Conservation (phyloP, 2,888 invertebrate genomes). For the Malthinus seriepunctatus region DNA sequence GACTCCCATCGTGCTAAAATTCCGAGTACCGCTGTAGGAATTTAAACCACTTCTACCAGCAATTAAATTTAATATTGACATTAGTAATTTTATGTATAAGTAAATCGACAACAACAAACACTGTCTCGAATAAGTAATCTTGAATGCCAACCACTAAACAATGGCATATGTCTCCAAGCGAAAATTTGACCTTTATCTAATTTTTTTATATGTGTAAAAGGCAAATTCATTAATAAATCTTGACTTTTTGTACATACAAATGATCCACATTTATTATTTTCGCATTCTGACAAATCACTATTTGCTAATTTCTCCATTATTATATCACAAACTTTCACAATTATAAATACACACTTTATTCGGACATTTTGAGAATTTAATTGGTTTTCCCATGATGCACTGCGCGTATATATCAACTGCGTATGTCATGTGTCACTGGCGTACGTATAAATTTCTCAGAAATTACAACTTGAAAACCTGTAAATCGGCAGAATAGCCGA, state of each 20-base stretch:
- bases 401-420: not conserved
- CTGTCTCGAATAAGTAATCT: not conserved
- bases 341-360: not conserved
- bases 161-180: not conserved
- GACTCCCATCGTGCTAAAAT: not conserved
- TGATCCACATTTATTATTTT: too few relatives aligned
- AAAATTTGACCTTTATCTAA: not conserved
- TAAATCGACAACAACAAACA: not conserved
- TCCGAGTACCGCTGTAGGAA: not conserved
- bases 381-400: not conserved
- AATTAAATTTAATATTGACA: not conserved
- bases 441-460: not conserved
- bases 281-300: not conserved
- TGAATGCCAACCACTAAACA: not conserved
- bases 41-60: not conserved
- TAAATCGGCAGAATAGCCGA: too few relatives aligned
- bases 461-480: not conserved
- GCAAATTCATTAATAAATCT: not conserved
- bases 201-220: not conserved
- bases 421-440: not conserved
- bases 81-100: not conserved
- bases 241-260: too few relatives aligned
- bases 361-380: not conserved
- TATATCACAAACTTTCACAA: not conserved
- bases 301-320: not conserved